Evolutionary conservation across 2,113 vertebrate genomes (phyloP).

Genomic region (Dermatemys mawii): DNA sequence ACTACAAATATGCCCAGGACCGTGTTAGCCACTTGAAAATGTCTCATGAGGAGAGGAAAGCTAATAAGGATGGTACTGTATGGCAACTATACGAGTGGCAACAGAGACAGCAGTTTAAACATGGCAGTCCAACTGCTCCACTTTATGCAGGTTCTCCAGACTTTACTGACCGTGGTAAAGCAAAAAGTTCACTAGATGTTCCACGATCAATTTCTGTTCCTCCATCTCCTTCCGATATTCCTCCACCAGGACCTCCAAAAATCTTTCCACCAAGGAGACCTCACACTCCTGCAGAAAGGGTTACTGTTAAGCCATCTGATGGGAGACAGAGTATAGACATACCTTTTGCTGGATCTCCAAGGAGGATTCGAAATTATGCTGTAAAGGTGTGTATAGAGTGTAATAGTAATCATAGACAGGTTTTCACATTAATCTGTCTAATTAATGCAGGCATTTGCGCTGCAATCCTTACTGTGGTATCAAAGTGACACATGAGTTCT

Average conservation of each 20-base stretch:
- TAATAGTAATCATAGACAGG: fast-evolving
- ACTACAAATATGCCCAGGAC: conserved; percentile 98
- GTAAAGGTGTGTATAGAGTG: conserved; percentile 82
- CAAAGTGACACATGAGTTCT: background rate
- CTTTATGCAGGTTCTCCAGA: conserved; percentile 84
- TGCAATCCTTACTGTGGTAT: background rate
- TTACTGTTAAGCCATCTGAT: conserved; percentile 89
- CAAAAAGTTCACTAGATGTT: conserved; percentile 91
- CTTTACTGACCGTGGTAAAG: conserved; percentile 85
- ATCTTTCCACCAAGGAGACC: conserved; percentile 86
- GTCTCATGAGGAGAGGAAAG: conserved; percentile 93
- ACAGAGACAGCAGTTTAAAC: conserved; percentile 96
- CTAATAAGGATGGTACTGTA: conserved; percentile 93
- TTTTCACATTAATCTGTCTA: fast-evolving
- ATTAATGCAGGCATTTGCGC: background rate
- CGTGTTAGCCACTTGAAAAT: conserved; percentile 96
- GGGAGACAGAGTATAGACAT: conserved; percentile 81
- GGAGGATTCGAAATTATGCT: conserved; percentile 80
- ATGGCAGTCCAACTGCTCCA: conserved; percentile 93
- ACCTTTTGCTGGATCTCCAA: conserved; percentile 87
- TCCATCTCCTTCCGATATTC: conserved; percentile 93
- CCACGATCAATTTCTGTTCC: conserved; percentile 96
- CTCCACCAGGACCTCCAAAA: conserved; percentile 86
- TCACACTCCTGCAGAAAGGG: conserved; percentile 92
- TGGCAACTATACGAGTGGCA: conserved; percentile 99